Conservation (phyloP, 2,797 vertebrate genomes). For the Steatocranus sp. region DNA sequence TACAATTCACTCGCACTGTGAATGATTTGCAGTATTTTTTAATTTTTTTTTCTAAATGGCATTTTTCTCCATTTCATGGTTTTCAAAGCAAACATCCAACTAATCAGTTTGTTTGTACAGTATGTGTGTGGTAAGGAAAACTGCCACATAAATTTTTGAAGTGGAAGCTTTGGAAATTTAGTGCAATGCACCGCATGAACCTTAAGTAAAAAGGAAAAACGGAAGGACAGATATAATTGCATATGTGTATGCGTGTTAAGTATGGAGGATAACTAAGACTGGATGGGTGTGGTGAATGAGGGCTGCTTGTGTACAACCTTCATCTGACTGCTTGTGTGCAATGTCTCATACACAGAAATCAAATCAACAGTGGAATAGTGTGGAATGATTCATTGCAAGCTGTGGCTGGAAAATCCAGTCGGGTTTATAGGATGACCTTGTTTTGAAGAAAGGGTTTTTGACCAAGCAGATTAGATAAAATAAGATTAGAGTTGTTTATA, state of each 20-base stretch:
- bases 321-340: slow-evolving; percentile 6
- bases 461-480: background rate
- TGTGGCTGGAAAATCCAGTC: slow-evolving; percentile 46
- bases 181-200: background rate
- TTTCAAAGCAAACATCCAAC: slow-evolving; percentile 26
- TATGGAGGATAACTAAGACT: slow-evolving; percentile 34
- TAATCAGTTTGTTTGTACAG: slow-evolving; percentile 21
- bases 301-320: slow-evolving; percentile 40
- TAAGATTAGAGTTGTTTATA: background rate
- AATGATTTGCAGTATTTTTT: background rate
- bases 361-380: slow-evolving; percentile 9
- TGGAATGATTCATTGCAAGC: slow-evolving; percentile 36
- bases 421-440: slow-evolving; percentile 7
- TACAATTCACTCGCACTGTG: background rate
- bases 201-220: slow-evolving; percentile 19
- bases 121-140: slow-evolving; percentile 29
- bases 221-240: slow-evolving; percentile 41
- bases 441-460: background rate
- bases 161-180: slow-evolving; percentile 20
- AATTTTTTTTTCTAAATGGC: background rate
- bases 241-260: slow-evolving; percentile 27
- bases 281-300: slow-evolving; percentile 58
- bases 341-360: slow-evolving; percentile 31
- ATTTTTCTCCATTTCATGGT: slow-evolving; percentile 10
- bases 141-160: slow-evolving; percentile 16